Evolutionary conservation across 1,140 invertebrate species (phyloP).

Genomic region (Anagrus nilaparvatae): DNA sequence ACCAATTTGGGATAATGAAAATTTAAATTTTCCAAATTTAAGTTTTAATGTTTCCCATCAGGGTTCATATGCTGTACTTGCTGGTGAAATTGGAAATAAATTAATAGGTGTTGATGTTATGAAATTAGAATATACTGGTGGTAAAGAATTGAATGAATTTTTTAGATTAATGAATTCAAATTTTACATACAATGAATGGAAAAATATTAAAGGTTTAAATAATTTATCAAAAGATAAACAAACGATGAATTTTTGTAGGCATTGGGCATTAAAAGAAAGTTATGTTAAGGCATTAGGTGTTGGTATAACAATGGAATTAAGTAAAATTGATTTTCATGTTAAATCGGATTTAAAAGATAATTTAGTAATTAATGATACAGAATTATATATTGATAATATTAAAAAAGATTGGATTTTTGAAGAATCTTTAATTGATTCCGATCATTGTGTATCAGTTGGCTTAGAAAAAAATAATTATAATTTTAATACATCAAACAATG

Average conservation of each 20-base stretch:
- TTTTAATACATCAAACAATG: conserved; percentile 25
- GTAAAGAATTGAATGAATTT: conserved; percentile 61
- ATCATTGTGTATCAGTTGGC: conserved; percentile 76
- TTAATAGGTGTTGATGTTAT: conserved; percentile 64
- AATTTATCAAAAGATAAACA: conserved; percentile 42
- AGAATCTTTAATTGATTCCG: conserved; percentile 69
- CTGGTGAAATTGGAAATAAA: conserved; percentile 53
- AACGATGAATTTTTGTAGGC: conserved; percentile 68
- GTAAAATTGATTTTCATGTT: conserved; percentile 64
- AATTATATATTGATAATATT: conserved; percentile 52
- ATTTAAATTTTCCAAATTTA: conserved; percentile 32
- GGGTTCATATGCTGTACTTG: conserved; percentile 74
- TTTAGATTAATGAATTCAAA: conserved; percentile 78
- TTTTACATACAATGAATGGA: conserved; percentile 74
- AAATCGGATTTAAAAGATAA: conserved; percentile 41
- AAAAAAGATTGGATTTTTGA: conserved; percentile 72
- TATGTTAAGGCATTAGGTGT: conserved; percentile 85
- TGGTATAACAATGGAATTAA: conserved; percentile 71
- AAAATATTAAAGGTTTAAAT: conserved; percentile 47
- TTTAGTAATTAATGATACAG: conserved; percentile 52
- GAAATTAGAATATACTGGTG: conserved; percentile 56
- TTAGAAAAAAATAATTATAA: conserved; percentile 24
- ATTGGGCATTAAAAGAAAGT: conserved; percentile 94
- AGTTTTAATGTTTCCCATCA: conserved; percentile 92
- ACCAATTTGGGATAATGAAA: conserved; percentile 43